Percentiles rank a stretch among this genome's conserved stretches.
phyloP scores from a whole-genome alignment of 2,797 vertebrate species.

The Botia kubotai region DNA sequence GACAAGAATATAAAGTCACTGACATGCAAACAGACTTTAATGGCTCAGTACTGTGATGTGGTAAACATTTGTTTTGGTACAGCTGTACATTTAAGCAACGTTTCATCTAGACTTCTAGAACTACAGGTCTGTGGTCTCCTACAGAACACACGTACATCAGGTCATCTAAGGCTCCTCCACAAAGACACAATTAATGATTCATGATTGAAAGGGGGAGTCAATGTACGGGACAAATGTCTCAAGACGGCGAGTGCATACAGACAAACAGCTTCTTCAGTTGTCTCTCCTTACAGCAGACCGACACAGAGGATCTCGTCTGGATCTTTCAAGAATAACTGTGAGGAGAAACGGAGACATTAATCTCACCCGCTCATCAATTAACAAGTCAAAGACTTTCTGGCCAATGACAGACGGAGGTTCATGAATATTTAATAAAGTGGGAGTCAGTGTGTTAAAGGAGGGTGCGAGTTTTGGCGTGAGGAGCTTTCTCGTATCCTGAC shows the following conservation, averaged over 20 bases:
- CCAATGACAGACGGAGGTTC: background rate
- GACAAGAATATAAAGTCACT: no score
- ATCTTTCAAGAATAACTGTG: background rate
- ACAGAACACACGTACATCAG: constrained; percentile 3
- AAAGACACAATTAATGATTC: background rate
- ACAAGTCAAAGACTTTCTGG: background rate
- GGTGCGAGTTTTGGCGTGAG: background rate
- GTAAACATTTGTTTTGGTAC: no score
- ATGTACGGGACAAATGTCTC: background rate
- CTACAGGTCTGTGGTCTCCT: no score
- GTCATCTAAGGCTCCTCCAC: background rate
- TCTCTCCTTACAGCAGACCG: background rate
- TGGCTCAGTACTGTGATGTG: no score
- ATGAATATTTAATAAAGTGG: background rate
- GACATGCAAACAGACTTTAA: no score
- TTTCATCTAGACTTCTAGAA: no score
- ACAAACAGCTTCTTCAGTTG: background rate
- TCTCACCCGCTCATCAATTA: background rate
- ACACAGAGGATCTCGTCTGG: background rate
- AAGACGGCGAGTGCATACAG: no score
- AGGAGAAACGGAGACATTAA: background rate
- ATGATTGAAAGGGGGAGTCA: background rate
- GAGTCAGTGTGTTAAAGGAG: background rate
- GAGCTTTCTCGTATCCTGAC: background rate
- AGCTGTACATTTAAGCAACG: no score